A percentile compares a stretch with the other conserved stretches of the same genome.
phyloP scores from a whole-genome alignment of 2,888 invertebrate genomes.

The Seira sanloemensis region DNA sequence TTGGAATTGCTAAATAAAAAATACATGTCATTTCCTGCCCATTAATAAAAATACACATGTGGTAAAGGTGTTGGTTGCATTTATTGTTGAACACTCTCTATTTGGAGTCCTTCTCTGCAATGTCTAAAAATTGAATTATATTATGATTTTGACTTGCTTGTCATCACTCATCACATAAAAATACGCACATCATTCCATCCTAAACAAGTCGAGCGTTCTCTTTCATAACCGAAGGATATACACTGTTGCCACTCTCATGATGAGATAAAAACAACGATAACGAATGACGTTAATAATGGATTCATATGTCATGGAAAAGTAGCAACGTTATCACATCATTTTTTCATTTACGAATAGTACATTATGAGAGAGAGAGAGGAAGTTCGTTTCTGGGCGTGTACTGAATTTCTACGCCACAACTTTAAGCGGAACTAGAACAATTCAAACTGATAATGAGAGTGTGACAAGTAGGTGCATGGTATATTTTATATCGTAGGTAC shows the following conservation, averaged over 20 bases:
- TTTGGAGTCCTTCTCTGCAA: too few relatives aligned
- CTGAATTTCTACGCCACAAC: slow-evolving; percentile 9
- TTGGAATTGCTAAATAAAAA: too few relatives aligned
- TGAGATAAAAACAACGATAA: slow-evolving; percentile 12
- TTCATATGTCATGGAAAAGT: too few relatives aligned
- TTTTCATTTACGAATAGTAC: too few relatives aligned
- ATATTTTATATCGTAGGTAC: neutral
- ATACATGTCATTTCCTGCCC: too few relatives aligned
- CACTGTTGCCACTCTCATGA: too few relatives aligned
- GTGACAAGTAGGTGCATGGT: neutral
- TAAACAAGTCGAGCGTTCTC: too few relatives aligned
- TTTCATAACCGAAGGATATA: too few relatives aligned
- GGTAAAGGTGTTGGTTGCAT: neutral
- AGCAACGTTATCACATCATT: too few relatives aligned
- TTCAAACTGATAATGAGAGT: slow-evolving; percentile 17
- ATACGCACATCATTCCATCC: neutral
- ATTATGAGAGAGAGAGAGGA: slow-evolving; percentile 20
- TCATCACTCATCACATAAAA: neutral
- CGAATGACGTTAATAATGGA: slow-evolving; percentile 24
- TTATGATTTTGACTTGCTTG: neutral
- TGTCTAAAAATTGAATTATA: neutral
- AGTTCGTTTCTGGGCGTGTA: slow-evolving; percentile 42
- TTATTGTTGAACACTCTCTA: too few relatives aligned
- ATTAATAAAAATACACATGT: too few relatives aligned
- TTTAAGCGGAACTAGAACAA: slow-evolving; percentile 34